A percentile compares a stretch with the other conserved stretches of the same genome.
Evolutionary conservation across 2,797 vertebrate genomes (phyloP).

Genomic region (Petrocephalus schoutedeni): DNA sequence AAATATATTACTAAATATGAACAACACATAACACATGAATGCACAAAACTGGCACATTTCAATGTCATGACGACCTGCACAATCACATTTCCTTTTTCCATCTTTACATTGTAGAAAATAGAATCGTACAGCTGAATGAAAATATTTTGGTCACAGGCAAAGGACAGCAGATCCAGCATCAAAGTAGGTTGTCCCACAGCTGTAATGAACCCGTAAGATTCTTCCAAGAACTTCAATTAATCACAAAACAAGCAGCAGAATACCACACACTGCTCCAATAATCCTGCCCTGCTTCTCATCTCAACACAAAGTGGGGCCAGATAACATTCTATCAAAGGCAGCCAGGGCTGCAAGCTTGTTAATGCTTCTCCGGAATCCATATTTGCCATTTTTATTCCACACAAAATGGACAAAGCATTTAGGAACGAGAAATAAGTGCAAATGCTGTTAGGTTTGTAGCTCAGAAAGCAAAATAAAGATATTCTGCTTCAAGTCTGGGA

Average conservation of each 20-base stretch:
- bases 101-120: background rate
- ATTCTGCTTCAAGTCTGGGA: background rate
- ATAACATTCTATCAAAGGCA: background rate
- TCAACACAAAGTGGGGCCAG: background rate
- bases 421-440: background rate
- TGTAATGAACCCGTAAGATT: background rate
- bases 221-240: background rate
- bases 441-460: background rate
- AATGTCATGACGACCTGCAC: background rate
- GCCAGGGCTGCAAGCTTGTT: background rate
- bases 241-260: background rate
- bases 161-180: background rate
- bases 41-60: background rate
- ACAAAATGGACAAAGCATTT: background rate
- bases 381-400: background rate
- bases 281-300: background rate
- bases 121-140: background rate
- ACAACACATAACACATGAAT: background rate
- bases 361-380: background rate
- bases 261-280: background rate
- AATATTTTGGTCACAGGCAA: background rate
- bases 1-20: background rate
- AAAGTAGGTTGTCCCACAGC: background rate
- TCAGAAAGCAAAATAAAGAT: background rate
- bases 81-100: background rate